Evolutionary conservation across 2,113 vertebrate species (phyloP).

Genomic region (Myiozetetes cayanensis): DNA sequence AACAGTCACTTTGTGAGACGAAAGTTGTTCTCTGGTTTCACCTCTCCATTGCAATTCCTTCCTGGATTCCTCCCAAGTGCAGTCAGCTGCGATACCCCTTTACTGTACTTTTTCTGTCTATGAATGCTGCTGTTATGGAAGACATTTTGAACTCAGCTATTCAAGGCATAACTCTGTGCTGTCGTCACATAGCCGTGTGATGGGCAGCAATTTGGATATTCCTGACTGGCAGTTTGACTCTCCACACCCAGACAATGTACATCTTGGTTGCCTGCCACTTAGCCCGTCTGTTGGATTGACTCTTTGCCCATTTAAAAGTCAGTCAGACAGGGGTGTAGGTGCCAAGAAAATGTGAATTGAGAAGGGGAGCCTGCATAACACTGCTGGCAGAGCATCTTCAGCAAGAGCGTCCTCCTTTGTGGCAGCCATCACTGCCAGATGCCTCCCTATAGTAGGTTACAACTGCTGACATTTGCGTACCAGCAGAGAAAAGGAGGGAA

Average conservation of each 20-base stretch:
- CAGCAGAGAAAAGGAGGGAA: not conserved
- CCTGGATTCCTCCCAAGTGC: not conserved
- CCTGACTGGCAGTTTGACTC: conserved; percentile 42
- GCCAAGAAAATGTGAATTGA: conserved; percentile 58
- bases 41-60: not conserved
- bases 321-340: conserved; percentile 45
- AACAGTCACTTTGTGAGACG: not conserved
- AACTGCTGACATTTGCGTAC: conserved; percentile 46
- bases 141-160: not conserved
- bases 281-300: conserved; percentile 59
- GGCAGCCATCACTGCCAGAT: conserved; percentile 50
- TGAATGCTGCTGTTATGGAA: not conserved
- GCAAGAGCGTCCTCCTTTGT: conserved; percentile 40
- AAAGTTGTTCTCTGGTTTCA: rapidly evolving
- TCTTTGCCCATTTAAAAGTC: conserved; percentile 53
- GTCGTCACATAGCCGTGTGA: conserved; percentile 21
- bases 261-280: conserved; percentile 49
- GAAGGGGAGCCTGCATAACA: conserved; percentile 30
- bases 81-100: not conserved
- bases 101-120: not conserved
- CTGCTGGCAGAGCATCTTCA: conserved; percentile 40
- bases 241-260: conserved; percentile 51
- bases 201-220: conserved; percentile 49
- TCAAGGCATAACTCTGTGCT: not conserved
- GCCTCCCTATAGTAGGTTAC: conserved; percentile 39